A percentile compares a stretch with the other conserved stretches of the same genome.
These are phyloP conservation scores for Phasianus colchicus DNA, from an alignment of 2,113 vertebrate genomes.

Conservation along the genomic window DNA sequence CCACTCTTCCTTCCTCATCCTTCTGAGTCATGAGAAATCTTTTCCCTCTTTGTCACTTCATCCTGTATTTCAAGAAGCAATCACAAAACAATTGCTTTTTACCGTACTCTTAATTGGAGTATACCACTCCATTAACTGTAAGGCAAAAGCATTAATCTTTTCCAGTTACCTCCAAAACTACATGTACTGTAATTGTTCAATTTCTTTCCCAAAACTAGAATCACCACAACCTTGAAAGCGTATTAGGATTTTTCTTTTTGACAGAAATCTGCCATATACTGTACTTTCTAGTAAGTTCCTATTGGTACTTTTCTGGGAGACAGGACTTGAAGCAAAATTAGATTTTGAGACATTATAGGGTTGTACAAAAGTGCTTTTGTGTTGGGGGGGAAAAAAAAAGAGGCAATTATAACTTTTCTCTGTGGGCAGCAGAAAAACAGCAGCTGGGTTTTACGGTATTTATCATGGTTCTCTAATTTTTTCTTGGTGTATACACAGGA, in stretches of 20 bases:
- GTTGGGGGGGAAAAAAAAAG: not conserved
- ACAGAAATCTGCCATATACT: constrained; percentile 56
- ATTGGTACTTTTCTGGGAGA: constrained; percentile 53
- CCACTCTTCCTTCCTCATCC: not conserved
- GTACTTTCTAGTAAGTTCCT: constrained; percentile 39
- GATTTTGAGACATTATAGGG: constrained; percentile 49
- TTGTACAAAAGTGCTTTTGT: not conserved
- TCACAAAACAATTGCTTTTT: not conserved
- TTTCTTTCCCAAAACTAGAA: constrained; percentile 47
- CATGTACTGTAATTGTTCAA: constrained; percentile 16
- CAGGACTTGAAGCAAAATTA: constrained; percentile 53
- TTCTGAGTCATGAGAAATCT: not conserved
- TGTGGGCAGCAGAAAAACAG: not conserved
- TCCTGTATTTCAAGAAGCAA: not conserved
- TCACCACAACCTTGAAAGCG: not conserved
- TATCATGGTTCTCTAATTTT: constrained; percentile 1
- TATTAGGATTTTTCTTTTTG: constrained; percentile 49
- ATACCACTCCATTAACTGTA: not conserved
- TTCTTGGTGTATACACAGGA: not conserved
- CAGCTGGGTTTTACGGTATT: not conserved
- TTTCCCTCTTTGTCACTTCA: not conserved
- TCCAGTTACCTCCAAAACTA: constrained; percentile 2
- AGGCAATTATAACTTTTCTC: not conserved
- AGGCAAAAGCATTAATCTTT: not conserved
- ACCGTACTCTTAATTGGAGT: not conserved